A percentile compares a stretch with the other conserved stretches of the same genome.
phyloP scores from a whole-genome alignment of 2,113 vertebrate genomes.

The Microcebus tavaratra region DNA sequence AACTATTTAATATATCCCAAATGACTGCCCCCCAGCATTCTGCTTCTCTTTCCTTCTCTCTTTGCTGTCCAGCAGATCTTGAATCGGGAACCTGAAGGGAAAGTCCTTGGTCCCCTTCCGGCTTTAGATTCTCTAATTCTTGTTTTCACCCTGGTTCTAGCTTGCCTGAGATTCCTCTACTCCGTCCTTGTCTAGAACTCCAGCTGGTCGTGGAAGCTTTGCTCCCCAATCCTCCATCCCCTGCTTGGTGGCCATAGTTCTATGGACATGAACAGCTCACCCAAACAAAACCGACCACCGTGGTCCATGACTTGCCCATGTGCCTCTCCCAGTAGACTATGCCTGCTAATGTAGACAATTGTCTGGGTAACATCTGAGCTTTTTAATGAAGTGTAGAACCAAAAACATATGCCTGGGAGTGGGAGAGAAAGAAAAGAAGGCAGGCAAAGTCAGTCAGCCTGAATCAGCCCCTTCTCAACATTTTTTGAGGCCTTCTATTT shows the following conservation, averaged over 20 bases:
- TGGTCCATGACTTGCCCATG: neutral
- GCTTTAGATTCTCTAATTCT: neutral
- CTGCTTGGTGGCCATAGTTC: neutral
- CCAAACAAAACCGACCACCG: neutral
- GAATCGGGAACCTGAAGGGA: neutral
- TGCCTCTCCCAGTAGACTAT: neutral
- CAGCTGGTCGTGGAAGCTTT: neutral
- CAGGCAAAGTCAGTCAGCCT: neutral
- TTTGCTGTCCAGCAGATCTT: neutral
- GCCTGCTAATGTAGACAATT: neutral
- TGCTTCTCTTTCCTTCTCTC: neutral
- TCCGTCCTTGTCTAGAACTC: neutral
- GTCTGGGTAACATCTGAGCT: neutral
- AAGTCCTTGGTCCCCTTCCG: neutral
- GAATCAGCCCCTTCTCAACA: neutral
- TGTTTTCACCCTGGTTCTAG: neutral
- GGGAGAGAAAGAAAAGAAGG: neutral
- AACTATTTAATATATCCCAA: neutral
- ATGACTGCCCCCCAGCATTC: fast-evolving
- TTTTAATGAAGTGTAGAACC: neutral
- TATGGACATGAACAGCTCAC: neutral
- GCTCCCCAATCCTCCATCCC: neutral
- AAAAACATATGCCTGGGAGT: neutral
- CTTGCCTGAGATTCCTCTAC: neutral
- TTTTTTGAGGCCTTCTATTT: neutral